These are phyloP conservation scores for Arbacia lixula DNA, from an alignment of 53 echinoderm and acorn worm genomes.

Conservation along the genomic window DNA sequence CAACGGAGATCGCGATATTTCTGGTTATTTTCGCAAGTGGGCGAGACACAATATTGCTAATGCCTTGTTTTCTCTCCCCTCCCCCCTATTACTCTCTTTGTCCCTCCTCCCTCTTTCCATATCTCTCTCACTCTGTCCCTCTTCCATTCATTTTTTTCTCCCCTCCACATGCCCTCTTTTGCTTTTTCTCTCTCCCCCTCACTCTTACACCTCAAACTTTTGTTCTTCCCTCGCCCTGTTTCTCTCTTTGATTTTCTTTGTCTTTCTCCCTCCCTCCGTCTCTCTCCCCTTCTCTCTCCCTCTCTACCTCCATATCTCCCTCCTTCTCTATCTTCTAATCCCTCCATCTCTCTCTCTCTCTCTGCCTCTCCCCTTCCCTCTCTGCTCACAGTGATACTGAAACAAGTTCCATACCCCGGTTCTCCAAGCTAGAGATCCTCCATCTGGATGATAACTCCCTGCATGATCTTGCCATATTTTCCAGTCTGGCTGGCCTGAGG, in stretches of 20 bases:
- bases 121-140: not conserved
- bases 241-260: not conserved
- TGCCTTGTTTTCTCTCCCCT: too few relatives aligned
- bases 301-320: not conserved
- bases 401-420: conserved; percentile 66
- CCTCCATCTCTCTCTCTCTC: not conserved
- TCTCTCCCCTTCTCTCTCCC: not conserved
- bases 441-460: conserved; percentile 90
- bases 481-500: conserved; percentile 89
- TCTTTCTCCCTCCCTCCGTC: not conserved
- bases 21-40: too few relatives aligned
- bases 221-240: not conserved
- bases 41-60: too few relatives aligned
- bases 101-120: not conserved
- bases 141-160: not conserved
- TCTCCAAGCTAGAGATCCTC: conserved; percentile 80
- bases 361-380: not conserved
- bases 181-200: not conserved
- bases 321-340: not conserved
- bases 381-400: conserved; percentile 58
- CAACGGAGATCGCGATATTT: too few relatives aligned
- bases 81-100: not conserved
- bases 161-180: not conserved
- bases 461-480: conserved; percentile 88
- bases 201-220: not conserved